Percentiles rank a stretch among this genome's conserved stretches.
Evolutionary conservation across 53 echinoderm and acorn worm genomes (phyloP).

Genomic region (Mesocentrotus franciscanus): DNA sequence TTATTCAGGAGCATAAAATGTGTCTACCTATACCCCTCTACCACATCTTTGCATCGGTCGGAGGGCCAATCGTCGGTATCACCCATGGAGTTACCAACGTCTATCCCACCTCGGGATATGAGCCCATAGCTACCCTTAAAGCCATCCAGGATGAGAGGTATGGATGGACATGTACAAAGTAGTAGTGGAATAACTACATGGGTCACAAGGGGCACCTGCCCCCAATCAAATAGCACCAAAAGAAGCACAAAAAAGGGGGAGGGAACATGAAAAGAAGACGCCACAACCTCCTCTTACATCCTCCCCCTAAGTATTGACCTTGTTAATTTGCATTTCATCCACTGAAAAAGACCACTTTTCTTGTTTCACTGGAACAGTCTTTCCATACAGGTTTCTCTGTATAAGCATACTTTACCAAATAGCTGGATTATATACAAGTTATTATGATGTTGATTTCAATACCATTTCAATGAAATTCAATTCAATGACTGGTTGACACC

Average conservation of each 20-base stretch:
- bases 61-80: conserved; percentile 61
- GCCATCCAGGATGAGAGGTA: conserved; percentile 72
- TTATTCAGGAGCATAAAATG: conserved; percentile 47
- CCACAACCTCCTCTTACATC: too few species aligned
- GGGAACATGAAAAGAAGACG: too few species aligned
- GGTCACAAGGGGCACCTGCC: too few species aligned
- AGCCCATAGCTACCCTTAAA: conserved; percentile 63
- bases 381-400: too few species aligned
- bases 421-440: background rate
- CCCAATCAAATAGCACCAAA: too few species aligned
- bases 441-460: background rate
- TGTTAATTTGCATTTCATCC: too few species aligned
- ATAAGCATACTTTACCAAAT: background rate
- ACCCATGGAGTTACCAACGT: conserved; percentile 52
- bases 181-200: too few species aligned
- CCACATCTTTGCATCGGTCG: conserved; percentile 71
- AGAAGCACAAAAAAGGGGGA: too few species aligned
- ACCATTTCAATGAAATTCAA: too few species aligned
- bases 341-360: too few species aligned
- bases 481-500: background rate
- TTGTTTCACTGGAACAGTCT: too few species aligned
- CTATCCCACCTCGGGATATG: conserved; percentile 70
- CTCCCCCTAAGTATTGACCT: too few species aligned
- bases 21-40: conserved; percentile 77
- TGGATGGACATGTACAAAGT: background rate